phyloP scores from a whole-genome alignment of 2,797 vertebrate species.

The Micropoecilia bifurca region DNA sequence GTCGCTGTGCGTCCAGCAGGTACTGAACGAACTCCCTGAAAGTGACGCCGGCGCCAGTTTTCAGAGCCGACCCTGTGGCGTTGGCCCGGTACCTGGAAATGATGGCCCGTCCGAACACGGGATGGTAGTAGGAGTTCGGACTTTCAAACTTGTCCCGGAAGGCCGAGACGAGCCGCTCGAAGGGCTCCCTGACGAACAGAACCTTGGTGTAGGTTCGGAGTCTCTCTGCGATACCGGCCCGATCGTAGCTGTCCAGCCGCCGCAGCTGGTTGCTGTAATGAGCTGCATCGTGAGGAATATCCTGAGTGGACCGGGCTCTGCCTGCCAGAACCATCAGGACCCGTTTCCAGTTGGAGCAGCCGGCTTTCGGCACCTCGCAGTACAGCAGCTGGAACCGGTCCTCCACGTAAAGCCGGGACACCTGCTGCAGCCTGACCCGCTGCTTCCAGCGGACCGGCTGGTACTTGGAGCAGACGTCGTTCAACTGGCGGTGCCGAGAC shows the following conservation, averaged over 20 bases:
- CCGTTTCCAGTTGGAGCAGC: constrained; percentile 96
- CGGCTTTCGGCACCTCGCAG: constrained; percentile 93
- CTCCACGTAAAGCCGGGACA: constrained; percentile 91
- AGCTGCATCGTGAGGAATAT: constrained; percentile 87
- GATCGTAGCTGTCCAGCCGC: constrained; percentile 85
- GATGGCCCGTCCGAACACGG: constrained; percentile 92
- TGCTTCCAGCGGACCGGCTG: constrained; percentile 72
- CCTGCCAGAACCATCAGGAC: constrained; percentile 93
- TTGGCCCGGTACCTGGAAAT: constrained; percentile 90
- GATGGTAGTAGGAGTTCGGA: constrained; percentile 93
- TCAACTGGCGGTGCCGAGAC: constrained; percentile 82
- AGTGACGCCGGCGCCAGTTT: constrained; percentile 87
- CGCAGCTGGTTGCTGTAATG: constrained; percentile 88
- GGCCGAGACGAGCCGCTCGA: constrained; percentile 91
- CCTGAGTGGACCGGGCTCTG: constrained; percentile 77
- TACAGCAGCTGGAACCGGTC: constrained; percentile 90
- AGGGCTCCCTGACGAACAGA: constrained; percentile 91
- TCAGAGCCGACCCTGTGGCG: constrained; percentile 83
- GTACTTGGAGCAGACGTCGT: constrained; percentile 86
- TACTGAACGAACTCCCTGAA: constrained; percentile 93
- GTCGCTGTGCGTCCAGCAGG: constrained; percentile 89
- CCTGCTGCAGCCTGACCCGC: constrained; percentile 81
- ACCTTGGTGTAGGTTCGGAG: constrained; percentile 91
- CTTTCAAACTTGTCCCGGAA: constrained; percentile 96
- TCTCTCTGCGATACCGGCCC: constrained; percentile 78